Evolutionary conservation across 2,113 vertebrate species (phyloP).

Genomic region (Micronycteris hirsuta): DNA sequence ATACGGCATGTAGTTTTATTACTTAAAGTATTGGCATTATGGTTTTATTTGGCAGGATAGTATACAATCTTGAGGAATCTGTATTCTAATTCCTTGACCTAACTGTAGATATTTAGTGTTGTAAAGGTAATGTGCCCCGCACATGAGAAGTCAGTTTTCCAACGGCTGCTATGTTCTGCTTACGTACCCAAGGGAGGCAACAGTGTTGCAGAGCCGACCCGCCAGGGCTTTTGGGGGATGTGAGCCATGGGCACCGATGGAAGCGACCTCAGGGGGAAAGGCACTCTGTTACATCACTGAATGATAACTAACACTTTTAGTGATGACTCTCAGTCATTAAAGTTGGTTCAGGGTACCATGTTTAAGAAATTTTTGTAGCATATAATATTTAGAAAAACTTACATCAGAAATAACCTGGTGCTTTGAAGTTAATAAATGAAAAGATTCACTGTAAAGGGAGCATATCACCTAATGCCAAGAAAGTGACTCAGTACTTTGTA

Average conservation of each 20-base stretch:
- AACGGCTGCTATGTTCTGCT: neutral
- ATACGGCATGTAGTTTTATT: neutral
- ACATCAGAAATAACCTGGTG: neutral
- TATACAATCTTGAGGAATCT: neutral
- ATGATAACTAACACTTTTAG: neutral
- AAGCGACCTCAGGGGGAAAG: neutral
- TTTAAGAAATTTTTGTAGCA: neutral
- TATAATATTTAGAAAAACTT: neutral
- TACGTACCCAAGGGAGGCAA: neutral
- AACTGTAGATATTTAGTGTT: neutral
- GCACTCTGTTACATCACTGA: neutral
- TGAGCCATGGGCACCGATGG: too few relatives aligned
- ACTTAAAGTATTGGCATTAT: neutral
- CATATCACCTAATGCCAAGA: neutral
- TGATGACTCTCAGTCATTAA: neutral
- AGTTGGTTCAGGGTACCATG: neutral
- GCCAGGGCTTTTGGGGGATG: neutral
- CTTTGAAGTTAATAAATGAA: neutral
- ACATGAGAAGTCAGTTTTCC: neutral
- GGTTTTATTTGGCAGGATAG: neutral
- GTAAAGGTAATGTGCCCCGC: neutral
- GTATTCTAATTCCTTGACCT: neutral
- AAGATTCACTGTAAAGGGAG: neutral
- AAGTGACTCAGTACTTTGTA: neutral
- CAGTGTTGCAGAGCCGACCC: neutral